Conservation (phyloP, 1,140 invertebrate species). For the Pseudomyrmex cubaensis region DNA sequence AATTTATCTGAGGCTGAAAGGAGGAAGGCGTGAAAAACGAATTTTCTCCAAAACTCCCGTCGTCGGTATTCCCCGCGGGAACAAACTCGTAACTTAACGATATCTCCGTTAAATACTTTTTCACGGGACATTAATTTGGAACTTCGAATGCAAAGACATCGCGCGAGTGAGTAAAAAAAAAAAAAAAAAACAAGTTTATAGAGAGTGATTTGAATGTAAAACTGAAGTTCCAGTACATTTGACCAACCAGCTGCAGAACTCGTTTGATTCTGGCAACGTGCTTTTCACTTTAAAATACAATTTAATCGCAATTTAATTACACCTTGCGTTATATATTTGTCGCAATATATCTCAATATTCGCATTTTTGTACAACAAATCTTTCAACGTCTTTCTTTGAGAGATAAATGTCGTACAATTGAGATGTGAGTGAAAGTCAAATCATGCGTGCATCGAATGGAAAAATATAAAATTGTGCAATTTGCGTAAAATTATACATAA, state of each 20-base stretch:
- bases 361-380: not conserved
- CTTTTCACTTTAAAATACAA: no score
- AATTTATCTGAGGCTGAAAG: slow-evolving; percentile 68
- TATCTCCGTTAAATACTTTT: slow-evolving; percentile 66
- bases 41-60: slow-evolving; percentile 42
- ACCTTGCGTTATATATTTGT: not conserved
- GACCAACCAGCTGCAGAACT: not conserved
- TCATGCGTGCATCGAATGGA: not conserved
- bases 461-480: not conserved
- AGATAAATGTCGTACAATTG: not conserved
- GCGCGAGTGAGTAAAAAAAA: no score
- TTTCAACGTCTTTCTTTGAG: not conserved
- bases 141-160: slow-evolving; percentile 3
- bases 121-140: slow-evolving; percentile 60
- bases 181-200: slow-evolving; percentile 21
- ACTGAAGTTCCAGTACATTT: slow-evolving; percentile 6
- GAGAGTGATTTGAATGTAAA: slow-evolving; percentile 8
- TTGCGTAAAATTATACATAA: not conserved
- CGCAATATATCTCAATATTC: no score
- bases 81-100: slow-evolving; percentile 58
- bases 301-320: not conserved
- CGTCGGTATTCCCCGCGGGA: slow-evolving; percentile 42
- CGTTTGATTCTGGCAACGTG: not conserved
- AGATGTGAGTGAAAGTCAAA: not conserved
- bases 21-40: slow-evolving; percentile 59